Evolutionary conservation across 2,797 vertebrate genomes (phyloP).

Genomic region (Lithobates sylvaticus): DNA sequence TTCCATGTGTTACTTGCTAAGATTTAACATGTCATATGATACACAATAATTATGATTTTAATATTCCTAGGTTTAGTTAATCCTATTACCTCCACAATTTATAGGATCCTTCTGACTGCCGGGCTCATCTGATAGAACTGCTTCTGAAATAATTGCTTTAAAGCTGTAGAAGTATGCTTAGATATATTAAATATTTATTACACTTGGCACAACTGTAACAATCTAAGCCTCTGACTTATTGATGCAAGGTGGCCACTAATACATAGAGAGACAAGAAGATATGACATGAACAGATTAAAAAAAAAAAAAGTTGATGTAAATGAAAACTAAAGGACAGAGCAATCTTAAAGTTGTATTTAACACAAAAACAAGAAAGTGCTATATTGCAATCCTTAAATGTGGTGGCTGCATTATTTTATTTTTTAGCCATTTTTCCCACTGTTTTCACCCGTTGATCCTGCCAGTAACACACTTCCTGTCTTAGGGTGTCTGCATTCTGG

Average conservation of each 20-base stretch:
- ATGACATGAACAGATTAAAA: not conserved
- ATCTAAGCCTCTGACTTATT: not conserved
- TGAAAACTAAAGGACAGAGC: no score
- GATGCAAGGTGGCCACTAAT: not conserved
- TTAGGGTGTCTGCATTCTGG: no score
- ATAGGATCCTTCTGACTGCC: not conserved
- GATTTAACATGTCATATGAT: not conserved
- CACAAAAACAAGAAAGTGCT: no score
- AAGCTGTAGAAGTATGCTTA: not conserved
- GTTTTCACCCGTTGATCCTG: no score
- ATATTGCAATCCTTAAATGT: no score
- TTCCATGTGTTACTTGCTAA: not conserved
- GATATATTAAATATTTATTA: not conserved
- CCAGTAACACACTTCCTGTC: no score
- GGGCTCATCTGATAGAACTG: not conserved
- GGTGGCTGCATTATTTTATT: no score
- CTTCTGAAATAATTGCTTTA: not conserved
- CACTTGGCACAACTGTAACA: not conserved
- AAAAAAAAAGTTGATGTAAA: no score
- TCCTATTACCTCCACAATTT: not conserved
- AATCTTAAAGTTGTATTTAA: no score
- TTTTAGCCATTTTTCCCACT: no score
- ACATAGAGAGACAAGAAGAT: not conserved
- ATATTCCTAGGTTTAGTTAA: not conserved
- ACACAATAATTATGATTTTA: conserved; percentile 12